Conservation (phyloP, 2,888 invertebrate genomes). For the Cheilosia urbana region DNA sequence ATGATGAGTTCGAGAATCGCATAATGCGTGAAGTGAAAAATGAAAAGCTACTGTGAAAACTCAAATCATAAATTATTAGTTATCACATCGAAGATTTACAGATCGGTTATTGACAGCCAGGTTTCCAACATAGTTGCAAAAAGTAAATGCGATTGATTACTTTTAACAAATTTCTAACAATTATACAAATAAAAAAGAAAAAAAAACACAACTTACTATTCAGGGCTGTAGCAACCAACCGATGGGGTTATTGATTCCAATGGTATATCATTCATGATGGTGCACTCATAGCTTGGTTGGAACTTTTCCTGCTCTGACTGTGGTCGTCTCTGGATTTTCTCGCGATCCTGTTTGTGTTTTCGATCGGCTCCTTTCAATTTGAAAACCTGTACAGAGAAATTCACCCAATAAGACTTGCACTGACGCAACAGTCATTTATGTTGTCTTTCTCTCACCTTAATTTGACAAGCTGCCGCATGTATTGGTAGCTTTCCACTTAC, state of each 20-base stretch:
- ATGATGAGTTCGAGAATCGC: too few species aligned
- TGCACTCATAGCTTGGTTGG: slow-evolving; percentile 97
- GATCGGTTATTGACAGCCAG: too few species aligned
- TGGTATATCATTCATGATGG: slow-evolving; percentile 94
- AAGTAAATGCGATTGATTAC: too few species aligned
- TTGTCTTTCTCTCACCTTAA: slow-evolving; percentile 90
- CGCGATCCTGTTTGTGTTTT: slow-evolving; percentile 98
- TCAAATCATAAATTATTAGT: too few species aligned
- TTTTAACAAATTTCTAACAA: slow-evolving; percentile 6
- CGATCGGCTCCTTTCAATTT: slow-evolving; percentile 98
- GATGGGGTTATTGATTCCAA: slow-evolving; percentile 80
- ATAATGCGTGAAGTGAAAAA: too few species aligned
- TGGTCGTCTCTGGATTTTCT: slow-evolving; percentile 95
- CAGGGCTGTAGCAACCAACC: slow-evolving; percentile 83
- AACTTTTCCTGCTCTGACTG: slow-evolving; percentile 94
- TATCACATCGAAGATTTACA: too few species aligned
- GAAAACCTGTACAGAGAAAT: slow-evolving; percentile 86
- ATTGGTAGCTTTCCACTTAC: slow-evolving; percentile 86
- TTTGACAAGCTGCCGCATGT: slow-evolving; percentile 97
- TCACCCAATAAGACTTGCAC: neutral
- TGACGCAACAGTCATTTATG: neutral
- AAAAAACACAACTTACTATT: slow-evolving; percentile 81
- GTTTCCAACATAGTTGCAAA: too few species aligned
- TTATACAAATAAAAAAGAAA: neutral
- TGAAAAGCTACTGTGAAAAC: too few species aligned